Evolutionary conservation across 1,140 invertebrate species (phyloP).

Genomic region (Batillaria attramentaria): DNA sequence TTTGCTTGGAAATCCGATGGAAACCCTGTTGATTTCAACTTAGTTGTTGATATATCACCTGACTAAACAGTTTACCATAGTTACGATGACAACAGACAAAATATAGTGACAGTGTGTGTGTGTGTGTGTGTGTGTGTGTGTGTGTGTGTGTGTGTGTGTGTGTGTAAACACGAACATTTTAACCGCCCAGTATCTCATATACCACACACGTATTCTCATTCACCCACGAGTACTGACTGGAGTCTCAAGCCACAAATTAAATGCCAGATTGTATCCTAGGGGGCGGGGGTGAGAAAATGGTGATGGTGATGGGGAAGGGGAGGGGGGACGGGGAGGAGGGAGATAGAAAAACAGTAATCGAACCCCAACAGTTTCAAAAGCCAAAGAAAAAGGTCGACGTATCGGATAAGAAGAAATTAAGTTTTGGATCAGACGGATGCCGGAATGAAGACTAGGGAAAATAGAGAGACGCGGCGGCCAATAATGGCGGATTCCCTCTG

Average conservation of each 20-base stretch:
- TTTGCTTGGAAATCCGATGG: no score
- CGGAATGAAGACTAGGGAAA: background rate
- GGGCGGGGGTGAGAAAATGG: background rate
- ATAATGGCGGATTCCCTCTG: background rate
- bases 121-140: background rate
- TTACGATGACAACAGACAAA: no score
- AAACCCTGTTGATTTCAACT: no score
- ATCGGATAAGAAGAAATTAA: constrained; percentile 13
- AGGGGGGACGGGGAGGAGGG: background rate
- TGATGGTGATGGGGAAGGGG: background rate
- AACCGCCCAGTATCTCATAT: no score
- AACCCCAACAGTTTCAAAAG: background rate
- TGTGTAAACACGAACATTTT: background rate
- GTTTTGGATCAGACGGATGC: constrained; percentile 15
- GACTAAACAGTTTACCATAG: no score
- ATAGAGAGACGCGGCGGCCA: background rate
- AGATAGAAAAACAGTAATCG: no score
- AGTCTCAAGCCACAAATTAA: no score
- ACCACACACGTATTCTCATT: no score
- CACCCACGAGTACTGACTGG: no score
- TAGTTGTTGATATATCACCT: no score
- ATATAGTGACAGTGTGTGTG: constrained; percentile 4
- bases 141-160: background rate
- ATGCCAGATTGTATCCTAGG: no score
- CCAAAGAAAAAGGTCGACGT: background rate